Evolutionary conservation across 2,888 invertebrate species (phyloP), one percentile per base, ranked within the genome.

Genomic region (Axea sp.): DNA sequence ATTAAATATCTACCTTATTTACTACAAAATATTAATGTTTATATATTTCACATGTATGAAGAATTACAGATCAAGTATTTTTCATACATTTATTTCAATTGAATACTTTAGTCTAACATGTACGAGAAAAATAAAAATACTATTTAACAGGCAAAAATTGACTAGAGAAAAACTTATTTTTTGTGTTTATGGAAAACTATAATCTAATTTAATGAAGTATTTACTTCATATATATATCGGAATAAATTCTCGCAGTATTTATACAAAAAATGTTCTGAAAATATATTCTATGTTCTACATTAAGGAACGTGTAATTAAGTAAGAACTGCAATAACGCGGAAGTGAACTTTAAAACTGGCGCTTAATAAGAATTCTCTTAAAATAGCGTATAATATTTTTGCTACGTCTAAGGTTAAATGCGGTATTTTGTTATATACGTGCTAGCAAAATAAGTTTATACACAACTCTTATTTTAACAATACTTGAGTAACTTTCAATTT

Each of bases 311-410:
- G 62, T 41, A 64, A 64, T 64, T 64, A 64, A 51, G 22, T 26
- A 39, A 30, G 41, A 33, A 26, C 41, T 51, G 41, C 24, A 41
- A 31, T 64, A 51, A 64, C 26, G 62, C 47, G 51, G 62, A 64
- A 64, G 33, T 41, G 19, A 51, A 64, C 51, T 26, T 64, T 31
- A 64, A 51, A 62, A 62, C 31, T 62, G 28, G 33, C 41, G 31
- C 17, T 41, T 31, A 31, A 62, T 51, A 62, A 51, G 62, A 62
- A 62, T 62, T 62, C 62, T 62, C 62, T 62, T 51, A 51, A 62
- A 62, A 62, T 62, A 62, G 41, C 41, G 28, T 39, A 60, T 60
- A 62, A 62, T 62, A 62, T 62, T 62, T 62, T 62, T 62, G 17
- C 41, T 28, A 47, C 47, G 22, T 6, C 37, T 37, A 41, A 62